Conservation (phyloP, 2,888 invertebrate genomes). For the Criorhina ranunculi region DNA sequence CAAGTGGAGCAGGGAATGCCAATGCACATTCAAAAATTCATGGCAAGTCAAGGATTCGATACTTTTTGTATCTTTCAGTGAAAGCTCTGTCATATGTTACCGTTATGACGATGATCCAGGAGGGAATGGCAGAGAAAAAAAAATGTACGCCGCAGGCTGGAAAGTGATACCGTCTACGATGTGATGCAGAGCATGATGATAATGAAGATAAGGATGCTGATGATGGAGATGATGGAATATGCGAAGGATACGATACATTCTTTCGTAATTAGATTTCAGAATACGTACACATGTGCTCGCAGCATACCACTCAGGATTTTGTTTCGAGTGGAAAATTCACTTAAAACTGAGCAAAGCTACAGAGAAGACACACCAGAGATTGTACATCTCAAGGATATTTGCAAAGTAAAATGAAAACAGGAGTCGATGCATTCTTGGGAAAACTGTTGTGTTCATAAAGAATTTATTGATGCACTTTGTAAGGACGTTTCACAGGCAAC, state of each 20-base stretch:
- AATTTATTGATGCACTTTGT: no score
- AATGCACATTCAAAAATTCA: conserved; percentile 13
- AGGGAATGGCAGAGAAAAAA: background rate
- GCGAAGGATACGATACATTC: background rate
- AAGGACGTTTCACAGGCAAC: no score
- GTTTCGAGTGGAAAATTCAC: conserved; percentile 4
- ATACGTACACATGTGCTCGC: background rate
- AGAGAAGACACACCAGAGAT: no score
- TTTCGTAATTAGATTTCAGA: conserved; percentile 11
- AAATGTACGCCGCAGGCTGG: background rate
- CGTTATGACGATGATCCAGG: background rate
- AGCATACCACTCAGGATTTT: background rate
- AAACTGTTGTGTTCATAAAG: no score
- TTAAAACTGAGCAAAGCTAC: background rate
- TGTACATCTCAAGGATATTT: no score
- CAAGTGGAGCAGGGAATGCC: background rate
- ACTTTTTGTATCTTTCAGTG: background rate
- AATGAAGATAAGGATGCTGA: background rate
- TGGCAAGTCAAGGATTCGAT: conserved; percentile 17
- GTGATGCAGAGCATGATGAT: background rate
- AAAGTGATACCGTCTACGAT: background rate
- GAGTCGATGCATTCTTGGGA: no score
- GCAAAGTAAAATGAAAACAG: no score
- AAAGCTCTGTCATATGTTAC: conserved; percentile 1
- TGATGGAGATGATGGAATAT: background rate